These are phyloP conservation scores for Drosophila mojavensis DNA, from an alignment of 1,140 invertebrate species.

Conservation along the genomic window DNA sequence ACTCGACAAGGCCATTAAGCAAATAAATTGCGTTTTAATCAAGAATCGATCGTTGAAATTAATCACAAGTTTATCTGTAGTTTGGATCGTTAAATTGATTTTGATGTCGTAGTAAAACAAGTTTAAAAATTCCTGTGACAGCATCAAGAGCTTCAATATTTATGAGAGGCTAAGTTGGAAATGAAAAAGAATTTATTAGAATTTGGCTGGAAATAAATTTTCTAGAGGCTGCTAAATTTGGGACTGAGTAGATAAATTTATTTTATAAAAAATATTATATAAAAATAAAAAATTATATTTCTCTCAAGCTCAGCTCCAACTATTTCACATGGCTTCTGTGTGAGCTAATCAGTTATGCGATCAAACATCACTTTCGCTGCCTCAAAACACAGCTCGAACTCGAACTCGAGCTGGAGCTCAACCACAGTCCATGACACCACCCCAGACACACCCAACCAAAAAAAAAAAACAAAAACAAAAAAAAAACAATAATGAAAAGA, in stretches of 20 bases:
- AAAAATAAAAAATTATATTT: too few relatives aligned
- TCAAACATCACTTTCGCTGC: slow-evolving; percentile 58
- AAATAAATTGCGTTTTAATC: neutral
- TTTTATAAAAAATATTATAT: too few relatives aligned
- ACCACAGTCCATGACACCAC: slow-evolving; percentile 8
- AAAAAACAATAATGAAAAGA: slow-evolving; percentile 13
- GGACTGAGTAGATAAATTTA: too few relatives aligned
- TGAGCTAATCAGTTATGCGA: too few relatives aligned
- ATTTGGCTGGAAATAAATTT: too few relatives aligned
- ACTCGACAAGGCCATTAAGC: neutral
- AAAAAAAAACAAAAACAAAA: too few relatives aligned
- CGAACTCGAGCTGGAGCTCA: neutral
- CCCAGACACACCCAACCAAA: slow-evolving; percentile 24
- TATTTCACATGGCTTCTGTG: too few relatives aligned
- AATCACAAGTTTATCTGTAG: neutral
- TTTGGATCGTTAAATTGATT: slow-evolving; percentile 1
- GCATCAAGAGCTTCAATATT: neutral
- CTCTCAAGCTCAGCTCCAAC: too few relatives aligned
- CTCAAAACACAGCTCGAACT: too few relatives aligned
- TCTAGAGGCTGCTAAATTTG: too few relatives aligned
- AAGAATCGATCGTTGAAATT: neutral
- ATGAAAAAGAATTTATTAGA: too few relatives aligned
- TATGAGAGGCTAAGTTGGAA: too few relatives aligned
- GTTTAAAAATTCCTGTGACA: neutral
- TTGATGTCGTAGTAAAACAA: neutral